Base-by-base conservation (phyloP, 2,888 invertebrate species). In the Melanostoma scalare region DNA sequence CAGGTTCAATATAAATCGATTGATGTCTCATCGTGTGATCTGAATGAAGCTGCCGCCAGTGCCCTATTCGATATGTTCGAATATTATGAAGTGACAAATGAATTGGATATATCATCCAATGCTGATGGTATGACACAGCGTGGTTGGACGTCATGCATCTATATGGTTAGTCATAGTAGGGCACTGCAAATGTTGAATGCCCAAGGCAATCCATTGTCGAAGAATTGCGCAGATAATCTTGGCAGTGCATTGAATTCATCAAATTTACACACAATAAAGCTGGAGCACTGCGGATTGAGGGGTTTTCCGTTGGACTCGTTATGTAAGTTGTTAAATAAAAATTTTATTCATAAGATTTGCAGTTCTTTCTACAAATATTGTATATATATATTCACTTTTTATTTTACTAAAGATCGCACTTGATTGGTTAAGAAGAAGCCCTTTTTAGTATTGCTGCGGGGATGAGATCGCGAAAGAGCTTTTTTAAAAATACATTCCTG, bases 61-160 rank as follows among this genome's bases (percentile, higher is more conserved):
- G 95, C 96, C 52, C 90, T 98, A 68, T 97, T 96, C 90, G 97
- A 98, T 90, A 97, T 97, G 96, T 93, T 97, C 85, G 97, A 98
- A 89, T 98, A 96, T 90, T 98, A 98, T 90, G 97, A 97, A 89
- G 96, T 97, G 53, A 94, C 96, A 0, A 92, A 93, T 85, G 93
- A 94, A 86, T 91, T 98, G 81, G 95, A 95, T 89, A 94, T 98
- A 85, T 94, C 95, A 40, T 94, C 94, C 63, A 97, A 96, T 90
- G 92, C 94, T 76, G 93, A 93, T 86, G 88, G 87, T 46, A 95
- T 97, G 90, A 95, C 95, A 71, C 92, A 93, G 55, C 92, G 96
- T 50, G 97, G 97, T 6, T 97, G 97, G 97, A 95, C 95, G 89
- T 95, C 96, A 0, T 96, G 96, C 86, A 89, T 88, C 6, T 89